A percentile compares a stretch with the other conserved stretches of the same genome.
phyloP scores from a whole-genome alignment of 2,888 invertebrate genomes.

The Hypena proboscidalis region DNA sequence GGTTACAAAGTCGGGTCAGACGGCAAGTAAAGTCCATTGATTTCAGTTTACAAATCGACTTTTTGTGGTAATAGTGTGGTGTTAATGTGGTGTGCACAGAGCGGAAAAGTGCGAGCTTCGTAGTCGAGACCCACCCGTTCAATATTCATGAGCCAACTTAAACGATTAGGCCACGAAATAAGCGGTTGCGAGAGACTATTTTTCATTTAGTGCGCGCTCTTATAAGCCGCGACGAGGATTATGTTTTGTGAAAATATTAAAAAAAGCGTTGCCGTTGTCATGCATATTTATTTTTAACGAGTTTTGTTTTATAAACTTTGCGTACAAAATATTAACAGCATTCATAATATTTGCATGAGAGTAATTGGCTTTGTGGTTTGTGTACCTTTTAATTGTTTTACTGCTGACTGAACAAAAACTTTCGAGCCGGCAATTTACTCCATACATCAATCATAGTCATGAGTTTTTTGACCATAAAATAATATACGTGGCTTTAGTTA shows the following conservation, averaged over 20 bases:
- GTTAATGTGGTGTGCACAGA: conserved; percentile 57
- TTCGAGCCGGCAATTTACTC: too few relatives aligned
- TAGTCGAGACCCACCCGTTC: conserved; percentile 57
- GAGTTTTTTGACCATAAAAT: too few relatives aligned
- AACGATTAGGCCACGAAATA: conserved; percentile 53
- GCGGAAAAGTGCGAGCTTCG: conserved; percentile 55
- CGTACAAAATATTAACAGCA: too few relatives aligned
- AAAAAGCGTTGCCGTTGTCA: too few relatives aligned
- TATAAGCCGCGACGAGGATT: background rate
- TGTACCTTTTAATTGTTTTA: too few relatives aligned
- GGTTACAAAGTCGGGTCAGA: conserved; percentile 13
- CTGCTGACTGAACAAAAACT: too few relatives aligned
- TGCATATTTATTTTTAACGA: background rate
- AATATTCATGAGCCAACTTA: conserved; percentile 79
- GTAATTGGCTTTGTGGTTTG: too few relatives aligned
- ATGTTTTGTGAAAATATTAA: background rate
- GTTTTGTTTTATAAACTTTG: too few relatives aligned
- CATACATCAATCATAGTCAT: too few relatives aligned
- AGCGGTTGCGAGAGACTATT: conserved; percentile 39
- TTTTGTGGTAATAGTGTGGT: conserved; percentile 64
- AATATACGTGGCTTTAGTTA: too few relatives aligned
- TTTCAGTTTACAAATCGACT: conserved; percentile 62
- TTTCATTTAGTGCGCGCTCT: conserved; percentile 23
- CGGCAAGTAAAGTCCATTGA: conserved; percentile 47
- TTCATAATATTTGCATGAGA: too few relatives aligned